Conservation (phyloP, 2,888 invertebrate species). For the Tipula helvola region DNA sequence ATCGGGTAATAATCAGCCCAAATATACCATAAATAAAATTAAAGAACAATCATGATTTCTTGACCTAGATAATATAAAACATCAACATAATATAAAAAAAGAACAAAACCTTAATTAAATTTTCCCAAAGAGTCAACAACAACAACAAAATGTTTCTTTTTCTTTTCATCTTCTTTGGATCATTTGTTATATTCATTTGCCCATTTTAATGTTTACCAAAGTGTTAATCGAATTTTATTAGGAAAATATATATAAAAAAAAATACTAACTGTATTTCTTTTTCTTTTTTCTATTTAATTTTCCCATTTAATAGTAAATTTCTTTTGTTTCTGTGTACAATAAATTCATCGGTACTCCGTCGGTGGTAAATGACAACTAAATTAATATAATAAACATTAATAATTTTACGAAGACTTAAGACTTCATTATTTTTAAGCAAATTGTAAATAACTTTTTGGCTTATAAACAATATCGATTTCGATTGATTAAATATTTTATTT, state of each 20-base stretch:
- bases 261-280: not conserved
- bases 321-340: not conserved
- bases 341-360: too few relatives aligned
- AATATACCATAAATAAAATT: too few relatives aligned
- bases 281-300: not conserved
- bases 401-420: not conserved
- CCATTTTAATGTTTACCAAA: not conserved
- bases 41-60: not conserved
- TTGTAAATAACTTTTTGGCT: not conserved
- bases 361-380: too few relatives aligned
- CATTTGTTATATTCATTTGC: not conserved
- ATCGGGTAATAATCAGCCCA: too few relatives aligned
- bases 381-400: too few relatives aligned
- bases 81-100: too few relatives aligned
- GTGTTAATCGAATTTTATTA: not conserved
- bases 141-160: not conserved
- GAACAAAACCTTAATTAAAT: not conserved
- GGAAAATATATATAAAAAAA: not conserved
- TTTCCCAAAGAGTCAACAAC: not conserved
- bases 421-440: not conserved
- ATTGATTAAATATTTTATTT: not conserved
- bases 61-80: too few relatives aligned
- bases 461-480: not conserved
- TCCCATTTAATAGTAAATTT: not conserved
- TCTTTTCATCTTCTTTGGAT: not conserved